These are phyloP conservation scores for Florisuga fusca DNA, from an alignment of 2,797 vertebrate genomes.

Conservation along the genomic window DNA sequence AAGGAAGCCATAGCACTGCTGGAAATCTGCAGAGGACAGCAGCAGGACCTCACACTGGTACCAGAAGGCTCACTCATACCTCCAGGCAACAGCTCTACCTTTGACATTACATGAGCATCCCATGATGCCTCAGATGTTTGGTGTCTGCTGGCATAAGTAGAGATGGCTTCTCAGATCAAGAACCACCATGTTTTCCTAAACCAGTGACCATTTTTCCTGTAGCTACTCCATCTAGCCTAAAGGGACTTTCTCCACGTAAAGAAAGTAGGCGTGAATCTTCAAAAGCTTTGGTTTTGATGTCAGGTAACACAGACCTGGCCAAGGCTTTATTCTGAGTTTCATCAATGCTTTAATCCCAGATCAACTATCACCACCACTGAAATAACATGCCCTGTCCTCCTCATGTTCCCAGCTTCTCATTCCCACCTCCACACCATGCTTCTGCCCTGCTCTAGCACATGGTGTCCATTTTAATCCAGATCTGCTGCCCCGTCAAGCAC, in stretches of 20 bases:
- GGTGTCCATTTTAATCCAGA: neutral
- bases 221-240: neutral
- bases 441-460: neutral
- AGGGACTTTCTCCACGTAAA: neutral
- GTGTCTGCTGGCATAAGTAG: neutral
- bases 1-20: rapidly evolving
- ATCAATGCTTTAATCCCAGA: constrained; percentile 6
- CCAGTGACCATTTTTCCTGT: neutral
- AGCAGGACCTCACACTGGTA: neutral
- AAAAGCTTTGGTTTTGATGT: neutral
- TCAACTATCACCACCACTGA: neutral
- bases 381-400: neutral
- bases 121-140: neutral
- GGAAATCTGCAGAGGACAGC: neutral
- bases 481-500: neutral
- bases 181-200: neutral
- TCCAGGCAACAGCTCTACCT: neutral
- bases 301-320: neutral
- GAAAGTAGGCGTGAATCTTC: neutral
- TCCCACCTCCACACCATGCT: neutral
- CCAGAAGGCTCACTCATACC: neutral
- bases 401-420: neutral
- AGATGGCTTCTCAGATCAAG: neutral
- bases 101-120: neutral
- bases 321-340: constrained; percentile 13